Evolutionary conservation across 2,888 invertebrate genomes (phyloP), one percentile per base, ranked within the genome.

Genomic region (Netelia fuscicornis): DNA sequence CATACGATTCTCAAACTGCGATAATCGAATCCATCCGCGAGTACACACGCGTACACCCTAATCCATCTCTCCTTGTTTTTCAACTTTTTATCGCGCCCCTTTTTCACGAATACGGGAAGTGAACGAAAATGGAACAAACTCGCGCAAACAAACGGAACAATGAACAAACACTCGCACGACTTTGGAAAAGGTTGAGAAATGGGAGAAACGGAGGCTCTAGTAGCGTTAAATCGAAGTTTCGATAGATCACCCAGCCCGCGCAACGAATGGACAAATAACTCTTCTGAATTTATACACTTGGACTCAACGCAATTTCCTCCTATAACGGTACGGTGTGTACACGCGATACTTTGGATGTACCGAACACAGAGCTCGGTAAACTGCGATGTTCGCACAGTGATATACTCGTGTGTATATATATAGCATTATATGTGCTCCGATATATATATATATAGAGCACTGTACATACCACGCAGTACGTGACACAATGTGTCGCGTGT

Each of bases 241-340:
- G 81, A 81, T 84, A 67, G 54, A 81, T 84, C 81, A 80, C 65
- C 11, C 13, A 17, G 60, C 37, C 37, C 30, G 44, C 64, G 62
- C 81, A 76, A 76, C 80, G 84, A 84, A 84, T 80, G 80, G 84
- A 81, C 80, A 84, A 81, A 80, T 80, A 84, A 84, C 84, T 81
- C 84, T 68, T 42, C 58, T 76, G 80, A 80, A 81, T 84, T 84
- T 84, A 84, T 84, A 81, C 72, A 81, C 84, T 84, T 81, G 81
- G 72, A 84, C 81, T 72, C 81, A 44, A 84, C 77, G 84, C 81
- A 84, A 84, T 84, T 84, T 84, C 68, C 81, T 84, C 70, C 62
- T 81, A 74, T 75, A 58, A 74, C 70, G 54, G 42, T 60, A 56
- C 13, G 67, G 8, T 67, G 44, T 76, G 54, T 76, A 67, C 80